phyloP scores from a whole-genome alignment of 1,140 invertebrate genomes.

The Onthophagus taurus region DNA sequence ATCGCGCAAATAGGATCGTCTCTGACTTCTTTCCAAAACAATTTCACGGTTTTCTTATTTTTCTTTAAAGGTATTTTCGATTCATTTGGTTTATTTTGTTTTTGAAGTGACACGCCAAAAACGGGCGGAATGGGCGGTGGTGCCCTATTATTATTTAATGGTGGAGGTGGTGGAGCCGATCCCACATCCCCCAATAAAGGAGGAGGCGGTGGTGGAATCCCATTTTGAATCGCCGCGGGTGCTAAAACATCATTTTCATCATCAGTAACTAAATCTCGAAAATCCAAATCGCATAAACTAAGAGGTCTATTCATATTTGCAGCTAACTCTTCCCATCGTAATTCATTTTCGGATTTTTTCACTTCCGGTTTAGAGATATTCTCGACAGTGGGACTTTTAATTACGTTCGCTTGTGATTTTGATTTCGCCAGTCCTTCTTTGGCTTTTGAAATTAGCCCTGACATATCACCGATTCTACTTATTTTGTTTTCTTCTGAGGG shows the following conservation, averaged over 20 bases:
- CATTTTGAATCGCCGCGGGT: slow-evolving; percentile 48
- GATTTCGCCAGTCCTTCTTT: slow-evolving; percentile 84
- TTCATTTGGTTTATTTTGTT: slow-evolving; percentile 37
- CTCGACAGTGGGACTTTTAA: slow-evolving; percentile 57
- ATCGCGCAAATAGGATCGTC: slow-evolving; percentile 71
- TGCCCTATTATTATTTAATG: slow-evolving; percentile 35
- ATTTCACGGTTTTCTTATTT: slow-evolving; percentile 95
- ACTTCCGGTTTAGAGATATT: slow-evolving; percentile 50
- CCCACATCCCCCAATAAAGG: slow-evolving; percentile 41
- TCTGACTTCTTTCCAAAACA: slow-evolving; percentile 96
- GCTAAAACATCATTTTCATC: slow-evolving; percentile 60
- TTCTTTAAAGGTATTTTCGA: slow-evolving; percentile 56
- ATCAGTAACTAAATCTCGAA: slow-evolving; percentile 82
- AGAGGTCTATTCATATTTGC: slow-evolving; percentile 72
- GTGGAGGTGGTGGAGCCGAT: slow-evolving; percentile 38
- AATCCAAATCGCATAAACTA: slow-evolving; percentile 91
- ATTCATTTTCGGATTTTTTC: slow-evolving; percentile 85
- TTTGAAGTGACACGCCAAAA: slow-evolving; percentile 36
- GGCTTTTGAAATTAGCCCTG: slow-evolving; percentile 83
- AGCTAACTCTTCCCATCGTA: slow-evolving; percentile 90
- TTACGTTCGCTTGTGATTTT: slow-evolving; percentile 62
- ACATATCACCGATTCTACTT: slow-evolving; percentile 67
- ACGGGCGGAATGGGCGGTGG: slow-evolving; percentile 37
- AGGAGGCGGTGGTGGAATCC: slow-evolving; percentile 64
- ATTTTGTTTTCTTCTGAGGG: slow-evolving; percentile 41